These are phyloP conservation scores for Tinea semifulvella DNA, from an alignment of 2,888 invertebrate species.

Conservation along the genomic window DNA sequence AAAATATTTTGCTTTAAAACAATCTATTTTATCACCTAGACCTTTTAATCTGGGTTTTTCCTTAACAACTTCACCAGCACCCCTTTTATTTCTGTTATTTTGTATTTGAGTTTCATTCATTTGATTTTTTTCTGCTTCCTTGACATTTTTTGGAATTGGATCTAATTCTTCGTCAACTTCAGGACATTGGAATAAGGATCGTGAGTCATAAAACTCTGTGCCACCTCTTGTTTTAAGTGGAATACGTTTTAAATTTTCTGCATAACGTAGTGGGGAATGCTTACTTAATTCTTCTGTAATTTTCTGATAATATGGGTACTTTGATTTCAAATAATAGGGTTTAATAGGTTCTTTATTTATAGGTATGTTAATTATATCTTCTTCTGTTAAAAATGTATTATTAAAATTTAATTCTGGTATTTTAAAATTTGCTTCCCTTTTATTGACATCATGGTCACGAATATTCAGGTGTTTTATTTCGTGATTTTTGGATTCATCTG, in stretches of 20 bases:
- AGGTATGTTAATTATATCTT: conserved; percentile 30
- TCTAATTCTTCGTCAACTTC: conserved; percentile 64
- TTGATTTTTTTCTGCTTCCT: conserved; percentile 26
- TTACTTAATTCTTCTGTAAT: conserved; percentile 40
- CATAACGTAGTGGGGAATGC: conserved; percentile 72
- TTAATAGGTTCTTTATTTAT: conserved; percentile 26
- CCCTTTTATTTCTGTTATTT: conserved; percentile 27
- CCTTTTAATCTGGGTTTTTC: conserved; percentile 64
- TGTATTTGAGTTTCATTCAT: conserved; percentile 30
- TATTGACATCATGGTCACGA: conserved; percentile 31
- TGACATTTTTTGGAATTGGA: conserved; percentile 56
- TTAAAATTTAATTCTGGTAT: conserved; percentile 40
- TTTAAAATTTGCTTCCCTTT: conserved; percentile 36
- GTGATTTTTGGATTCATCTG: conserved; percentile 17
- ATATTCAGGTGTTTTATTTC: conserved; percentile 2
- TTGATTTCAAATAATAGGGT: conserved; percentile 31
- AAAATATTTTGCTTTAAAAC: conserved; percentile 78
- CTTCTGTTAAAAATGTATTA: conserved; percentile 34
- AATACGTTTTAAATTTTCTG: conserved; percentile 69
- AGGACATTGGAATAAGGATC: conserved; percentile 55
- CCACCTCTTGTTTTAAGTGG: conserved; percentile 72
- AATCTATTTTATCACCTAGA: conserved; percentile 78
- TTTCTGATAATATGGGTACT: conserved; percentile 74
- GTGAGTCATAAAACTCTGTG: conserved; percentile 76
- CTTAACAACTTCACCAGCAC: conserved; percentile 30